Percentiles rank a stretch among this genome's conserved stretches.
phyloP scores from a whole-genome alignment of 2,113 vertebrate genomes.

The Sigmodon hispidus region DNA sequence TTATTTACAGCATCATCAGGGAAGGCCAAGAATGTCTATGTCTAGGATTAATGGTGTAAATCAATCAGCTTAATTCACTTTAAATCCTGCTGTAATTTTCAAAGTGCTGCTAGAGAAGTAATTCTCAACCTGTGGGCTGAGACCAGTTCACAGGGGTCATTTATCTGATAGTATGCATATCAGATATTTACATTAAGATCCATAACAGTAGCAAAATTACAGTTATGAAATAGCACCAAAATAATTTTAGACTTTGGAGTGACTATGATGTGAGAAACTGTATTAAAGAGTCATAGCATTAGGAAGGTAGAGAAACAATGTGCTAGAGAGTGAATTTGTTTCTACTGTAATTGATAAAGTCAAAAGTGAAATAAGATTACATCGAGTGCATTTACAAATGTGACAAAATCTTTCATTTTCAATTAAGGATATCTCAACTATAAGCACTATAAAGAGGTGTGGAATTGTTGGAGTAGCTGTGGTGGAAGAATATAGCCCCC shows the following conservation, averaged over 20 bases:
- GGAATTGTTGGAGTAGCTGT: too few species aligned
- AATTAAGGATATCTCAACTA: background rate
- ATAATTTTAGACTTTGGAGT: background rate
- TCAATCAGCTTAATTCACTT: background rate
- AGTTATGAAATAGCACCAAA: background rate
- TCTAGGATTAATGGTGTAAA: background rate
- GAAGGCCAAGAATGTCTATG: background rate
- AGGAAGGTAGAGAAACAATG: background rate
- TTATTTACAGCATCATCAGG: background rate
- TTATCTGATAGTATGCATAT: background rate
- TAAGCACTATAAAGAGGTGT: too few species aligned
- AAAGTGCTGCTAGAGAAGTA: background rate
- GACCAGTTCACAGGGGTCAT: too few species aligned
- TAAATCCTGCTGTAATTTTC: background rate
- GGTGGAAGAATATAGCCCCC: background rate
- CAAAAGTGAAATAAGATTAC: background rate
- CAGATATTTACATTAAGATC: background rate
- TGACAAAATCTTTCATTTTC: background rate
- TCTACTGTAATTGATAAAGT: background rate
- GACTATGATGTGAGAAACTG: background rate
- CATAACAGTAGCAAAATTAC: background rate
- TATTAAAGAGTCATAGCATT: background rate
- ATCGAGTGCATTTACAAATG: background rate
- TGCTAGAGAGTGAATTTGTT: background rate
- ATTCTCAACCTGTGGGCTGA: background rate